These are phyloP conservation scores for Egretta garzetta DNA, from an alignment of 2,113 vertebrate genomes.

Conservation along the genomic window DNA sequence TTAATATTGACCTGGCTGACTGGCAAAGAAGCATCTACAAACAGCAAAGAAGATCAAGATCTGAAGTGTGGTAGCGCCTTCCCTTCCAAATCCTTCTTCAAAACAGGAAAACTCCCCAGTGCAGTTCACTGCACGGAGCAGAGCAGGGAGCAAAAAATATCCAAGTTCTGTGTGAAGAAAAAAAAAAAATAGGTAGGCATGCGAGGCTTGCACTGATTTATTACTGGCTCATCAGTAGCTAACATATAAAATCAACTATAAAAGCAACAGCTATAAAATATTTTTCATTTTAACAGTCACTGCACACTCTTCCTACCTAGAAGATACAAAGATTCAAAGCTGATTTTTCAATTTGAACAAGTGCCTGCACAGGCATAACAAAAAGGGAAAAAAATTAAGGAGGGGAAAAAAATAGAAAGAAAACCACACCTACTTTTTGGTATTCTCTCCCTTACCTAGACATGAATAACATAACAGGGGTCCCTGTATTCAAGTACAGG, in stretches of 20 bases:
- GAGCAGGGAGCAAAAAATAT: background rate
- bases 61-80: background rate
- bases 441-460: background rate
- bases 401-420: background rate
- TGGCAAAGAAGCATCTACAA: background rate
- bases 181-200: background rate
- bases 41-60: constrained; percentile 9
- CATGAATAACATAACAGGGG: background rate
- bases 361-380: background rate
- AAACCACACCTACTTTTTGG: background rate
- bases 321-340: background rate
- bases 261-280: background rate
- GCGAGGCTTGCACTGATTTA: background rate
- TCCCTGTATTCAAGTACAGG: background rate
- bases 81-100: constrained; percentile 13
- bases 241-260: background rate
- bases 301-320: background rate
- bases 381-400: background rate
- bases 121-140: background rate
- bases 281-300: background rate
- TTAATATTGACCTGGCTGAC: background rate
- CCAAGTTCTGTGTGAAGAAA: background rate
- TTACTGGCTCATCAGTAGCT: background rate
- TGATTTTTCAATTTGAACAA: background rate
- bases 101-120: background rate